These are phyloP conservation scores for Meteorus sp. DNA, from an alignment of 1,140 invertebrate species.

Conservation along the genomic window DNA sequence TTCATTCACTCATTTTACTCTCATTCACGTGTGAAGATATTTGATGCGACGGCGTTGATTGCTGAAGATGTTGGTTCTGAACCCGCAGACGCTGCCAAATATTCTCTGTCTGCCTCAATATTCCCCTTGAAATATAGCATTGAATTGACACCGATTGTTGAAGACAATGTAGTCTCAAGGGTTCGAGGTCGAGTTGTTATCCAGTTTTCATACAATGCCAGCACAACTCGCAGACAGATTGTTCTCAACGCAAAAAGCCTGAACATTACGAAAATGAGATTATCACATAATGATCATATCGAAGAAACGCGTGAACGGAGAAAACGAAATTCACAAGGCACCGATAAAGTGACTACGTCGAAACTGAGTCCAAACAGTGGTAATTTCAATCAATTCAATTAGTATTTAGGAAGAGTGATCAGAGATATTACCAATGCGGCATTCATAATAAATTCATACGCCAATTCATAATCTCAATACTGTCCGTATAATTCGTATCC, in stretches of 20 bases:
- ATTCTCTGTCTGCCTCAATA: conserved; percentile 32
- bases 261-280: conserved; percentile 22
- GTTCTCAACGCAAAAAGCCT: conserved; percentile 38
- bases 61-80: conserved; percentile 32
- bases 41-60: conserved; percentile 35
- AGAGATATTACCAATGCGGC: too few species aligned
- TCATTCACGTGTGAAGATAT: conserved; percentile 26
- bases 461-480: too few species aligned
- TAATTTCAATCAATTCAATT: too few species aligned
- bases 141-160: conserved; percentile 34
- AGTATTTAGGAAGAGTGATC: too few species aligned
- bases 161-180: conserved; percentile 26
- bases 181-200: conserved; percentile 37
- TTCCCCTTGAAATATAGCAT: conserved; percentile 39
- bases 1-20: conserved; percentile 8
- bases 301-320: conserved; percentile 21
- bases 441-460: too few species aligned
- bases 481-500: too few species aligned
- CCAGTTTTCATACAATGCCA: conserved; percentile 36
- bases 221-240: conserved; percentile 27
- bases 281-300: conserved; percentile 26
- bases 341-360: too few species aligned
- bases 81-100: conserved; percentile 26
- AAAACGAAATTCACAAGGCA: too few species aligned
- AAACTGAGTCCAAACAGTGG: too few species aligned